Percentiles rank a stretch among this genome's conserved stretches.
Conservation (phyloP, 1,140 invertebrate genomes). For the Ganaspis sp. region DNA sequence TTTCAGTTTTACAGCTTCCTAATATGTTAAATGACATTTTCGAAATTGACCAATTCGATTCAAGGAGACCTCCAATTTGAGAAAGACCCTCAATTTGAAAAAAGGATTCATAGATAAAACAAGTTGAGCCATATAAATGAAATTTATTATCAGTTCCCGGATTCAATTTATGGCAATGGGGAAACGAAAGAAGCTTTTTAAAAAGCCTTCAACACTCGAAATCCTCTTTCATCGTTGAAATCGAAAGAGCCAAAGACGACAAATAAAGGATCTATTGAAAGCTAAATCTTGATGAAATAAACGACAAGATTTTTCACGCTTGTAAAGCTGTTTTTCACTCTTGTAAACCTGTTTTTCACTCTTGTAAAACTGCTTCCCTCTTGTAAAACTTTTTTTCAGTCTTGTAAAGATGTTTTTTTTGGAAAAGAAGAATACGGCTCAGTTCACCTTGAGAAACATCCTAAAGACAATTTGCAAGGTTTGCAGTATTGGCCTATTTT, state of each 20-base stretch:
- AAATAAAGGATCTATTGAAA: neutral
- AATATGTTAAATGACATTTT: too few relatives aligned
- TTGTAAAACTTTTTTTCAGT: neutral
- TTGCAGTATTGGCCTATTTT: slow-evolving; percentile 10
- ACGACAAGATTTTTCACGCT: neutral
- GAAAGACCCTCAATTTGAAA: neutral
- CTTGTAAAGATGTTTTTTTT: neutral
- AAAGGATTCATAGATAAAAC: neutral
- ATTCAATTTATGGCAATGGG: neutral
- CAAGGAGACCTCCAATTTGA: too few relatives aligned
- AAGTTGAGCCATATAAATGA: slow-evolving; percentile 7
- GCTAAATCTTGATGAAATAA: neutral
- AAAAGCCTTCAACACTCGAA: neutral
- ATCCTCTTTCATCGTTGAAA: slow-evolving; percentile 4
- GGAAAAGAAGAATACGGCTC: neutral
- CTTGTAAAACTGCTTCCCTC: neutral
- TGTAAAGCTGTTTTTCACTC: neutral
- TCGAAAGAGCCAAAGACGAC: neutral
- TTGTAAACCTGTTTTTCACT: neutral
- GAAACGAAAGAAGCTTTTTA: neutral
- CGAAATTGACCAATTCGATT: too few relatives aligned
- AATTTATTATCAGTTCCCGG: neutral
- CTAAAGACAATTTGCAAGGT: neutral
- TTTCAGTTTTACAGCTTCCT: too few relatives aligned
- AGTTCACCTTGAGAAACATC: neutral